phyloP scores from a whole-genome alignment of 2,797 vertebrate genomes.

The Crocidura indochinensis region DNA sequence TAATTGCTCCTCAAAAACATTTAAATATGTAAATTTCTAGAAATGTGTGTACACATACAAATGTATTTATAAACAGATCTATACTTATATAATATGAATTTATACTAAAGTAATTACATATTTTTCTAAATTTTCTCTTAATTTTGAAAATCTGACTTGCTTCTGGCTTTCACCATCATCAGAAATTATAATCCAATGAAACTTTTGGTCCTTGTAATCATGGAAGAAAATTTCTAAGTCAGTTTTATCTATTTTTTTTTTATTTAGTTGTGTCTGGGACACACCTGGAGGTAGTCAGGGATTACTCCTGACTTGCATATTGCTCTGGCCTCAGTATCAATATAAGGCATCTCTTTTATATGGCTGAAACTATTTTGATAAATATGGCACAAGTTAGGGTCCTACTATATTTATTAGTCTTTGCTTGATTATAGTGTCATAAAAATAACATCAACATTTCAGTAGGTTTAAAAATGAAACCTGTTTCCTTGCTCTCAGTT shows the following conservation, averaged over 20 bases:
- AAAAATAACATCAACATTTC: neutral
- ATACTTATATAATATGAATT: neutral
- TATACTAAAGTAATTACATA: no score
- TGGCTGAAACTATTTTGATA: neutral
- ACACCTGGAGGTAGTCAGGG: no score
- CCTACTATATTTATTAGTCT: neutral
- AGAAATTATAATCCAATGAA: slow-evolving; percentile 26
- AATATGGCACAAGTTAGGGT: neutral
- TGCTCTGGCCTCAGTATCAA: neutral
- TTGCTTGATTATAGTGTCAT: neutral
- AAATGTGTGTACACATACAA: slow-evolving; percentile 8
- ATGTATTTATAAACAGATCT: slow-evolving; percentile 45
- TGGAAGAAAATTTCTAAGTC: no score
- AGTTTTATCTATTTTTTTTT: no score
- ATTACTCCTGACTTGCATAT: no score
- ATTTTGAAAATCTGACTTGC: slow-evolving; percentile 41
- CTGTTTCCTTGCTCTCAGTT: neutral
- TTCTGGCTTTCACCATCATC: slow-evolving; percentile 40
- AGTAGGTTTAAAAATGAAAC: neutral
- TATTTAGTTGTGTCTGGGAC: no score
- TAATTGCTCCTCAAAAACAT: slow-evolving; percentile 43
- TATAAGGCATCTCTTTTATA: neutral
- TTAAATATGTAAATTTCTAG: slow-evolving; percentile 50
- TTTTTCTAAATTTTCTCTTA: slow-evolving; percentile 58
- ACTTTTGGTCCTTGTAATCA: neutral